Conservation (phyloP, 1,140 invertebrate genomes). For the Akabosia matsudoensis region DNA sequence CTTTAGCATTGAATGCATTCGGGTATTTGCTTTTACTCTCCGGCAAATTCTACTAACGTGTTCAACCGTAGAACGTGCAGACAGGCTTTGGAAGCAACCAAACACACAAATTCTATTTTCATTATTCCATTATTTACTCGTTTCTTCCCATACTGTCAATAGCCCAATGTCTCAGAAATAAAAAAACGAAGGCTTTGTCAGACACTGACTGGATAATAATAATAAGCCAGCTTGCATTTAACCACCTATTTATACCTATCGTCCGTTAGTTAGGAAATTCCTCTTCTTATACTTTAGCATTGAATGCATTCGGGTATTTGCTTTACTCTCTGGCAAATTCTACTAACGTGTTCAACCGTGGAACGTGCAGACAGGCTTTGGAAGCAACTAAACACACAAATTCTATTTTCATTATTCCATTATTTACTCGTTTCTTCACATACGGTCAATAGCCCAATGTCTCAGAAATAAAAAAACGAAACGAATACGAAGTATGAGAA, state of each 20-base stretch:
- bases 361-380: not conserved
- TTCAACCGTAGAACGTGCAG: not conserved
- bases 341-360: not conserved
- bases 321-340: too few relatives aligned
- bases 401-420: not conserved
- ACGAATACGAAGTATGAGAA: not conserved
- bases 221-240: not conserved
- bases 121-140: not conserved
- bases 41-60: not conserved
- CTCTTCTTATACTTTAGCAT: not conserved
- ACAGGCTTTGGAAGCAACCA: not conserved
- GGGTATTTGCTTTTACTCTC: too few relatives aligned
- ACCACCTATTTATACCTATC: not conserved
- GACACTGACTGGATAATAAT: not conserved
- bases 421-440: not conserved
- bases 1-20: not conserved
- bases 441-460: not conserved
- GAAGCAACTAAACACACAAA: not conserved
- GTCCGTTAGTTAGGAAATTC: not conserved
- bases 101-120: not conserved
- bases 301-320: not conserved
- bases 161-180: not conserved
- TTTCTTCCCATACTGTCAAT: not conserved
- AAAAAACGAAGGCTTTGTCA: not conserved
- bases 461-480: not conserved